Conservation (phyloP, 2,797 vertebrate species). For the Crenichthys baileyi region DNA sequence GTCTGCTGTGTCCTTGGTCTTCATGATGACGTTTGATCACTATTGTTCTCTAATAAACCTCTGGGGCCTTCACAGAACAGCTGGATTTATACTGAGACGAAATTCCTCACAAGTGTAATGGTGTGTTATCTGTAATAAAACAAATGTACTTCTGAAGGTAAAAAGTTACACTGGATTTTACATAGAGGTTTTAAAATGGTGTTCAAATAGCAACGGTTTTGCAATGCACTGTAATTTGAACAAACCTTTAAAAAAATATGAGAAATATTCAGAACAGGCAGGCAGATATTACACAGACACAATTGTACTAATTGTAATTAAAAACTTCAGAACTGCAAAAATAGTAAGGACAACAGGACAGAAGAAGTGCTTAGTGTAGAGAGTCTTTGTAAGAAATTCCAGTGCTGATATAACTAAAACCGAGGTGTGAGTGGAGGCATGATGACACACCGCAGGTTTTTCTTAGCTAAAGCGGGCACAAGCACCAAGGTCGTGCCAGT, state of each 20-base stretch:
- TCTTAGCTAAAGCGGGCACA: conserved; percentile 83
- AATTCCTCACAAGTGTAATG: background rate
- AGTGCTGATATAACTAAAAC: conserved; percentile 34
- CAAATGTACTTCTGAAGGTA: background rate
- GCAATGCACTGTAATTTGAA: background rate
- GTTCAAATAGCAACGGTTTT: background rate
- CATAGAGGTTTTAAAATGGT: background rate
- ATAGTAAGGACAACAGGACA: conserved; percentile 28
- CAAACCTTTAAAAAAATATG: background rate
- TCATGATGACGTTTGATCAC: background rate
- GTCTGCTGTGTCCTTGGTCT: background rate
- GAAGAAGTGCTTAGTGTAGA: conserved; percentile 32
- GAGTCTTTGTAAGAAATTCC: conserved; percentile 31
- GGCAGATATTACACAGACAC: conserved; percentile 14
- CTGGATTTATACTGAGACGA: background rate
- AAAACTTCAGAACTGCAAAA: conserved; percentile 33
- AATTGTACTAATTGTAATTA: conserved; percentile 11
- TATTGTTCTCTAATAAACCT: background rate
- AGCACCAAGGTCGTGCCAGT: conserved; percentile 93
- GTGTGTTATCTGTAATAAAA: too few species aligned
- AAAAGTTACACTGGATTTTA: background rate
- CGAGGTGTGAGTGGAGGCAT: conserved; percentile 42
- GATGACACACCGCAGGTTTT: conserved; percentile 53
- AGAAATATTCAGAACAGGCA: background rate
- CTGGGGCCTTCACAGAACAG: background rate